Evolutionary conservation across 2,888 invertebrate genomes (phyloP), one percentile per base, ranked within the genome.

Genomic region (Dolomedes plantarius): DNA sequence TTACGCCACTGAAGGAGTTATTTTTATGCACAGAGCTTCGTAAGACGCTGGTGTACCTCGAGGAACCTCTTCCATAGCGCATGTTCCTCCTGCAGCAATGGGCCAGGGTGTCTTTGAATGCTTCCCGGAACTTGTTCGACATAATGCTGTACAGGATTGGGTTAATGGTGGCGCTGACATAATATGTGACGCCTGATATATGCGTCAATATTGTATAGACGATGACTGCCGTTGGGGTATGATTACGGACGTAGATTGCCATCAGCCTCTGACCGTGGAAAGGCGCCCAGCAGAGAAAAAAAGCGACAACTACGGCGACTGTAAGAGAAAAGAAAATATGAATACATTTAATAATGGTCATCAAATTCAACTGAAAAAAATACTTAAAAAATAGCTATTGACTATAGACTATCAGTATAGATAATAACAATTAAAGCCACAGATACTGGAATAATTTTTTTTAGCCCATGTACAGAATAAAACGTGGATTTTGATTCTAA

Each of bases 281-380:
- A 0, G 98, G 98, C 0, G 97, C 96, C 90, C 96, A 95, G 83
- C 97, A 97, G 1, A 98, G 95, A 80, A 96, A 96, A 92, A 97
- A 97, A 94, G 97, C 96, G 28, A 92, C 92, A 36, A 92, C 92
- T 23, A 93, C 92, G 29, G 92, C 92, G 88, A 92, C 92, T 93
- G 90, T 6, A 90, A 90, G 79, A 41, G 87, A 31, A 83, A 90
- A 88, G 89, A 88, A n/a, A n/a, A n/a, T n/a, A n/a, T n/a, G 90
- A 90, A 74, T 56, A 65, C 6, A 19, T 19, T 5, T n/a, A n/a
- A n/a, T n/a, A n/a, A n/a, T n/a, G n/a, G n/a, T n/a, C n/a, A n/a
- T n/a, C n/a, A n/a, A n/a, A n/a, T n/a, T n/a, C n/a, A n/a, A n/a
- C n/a, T n/a, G n/a, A n/a, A n/a, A n/a, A n/a, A n/a, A n/a, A n/a